Conservation (phyloP, 2,888 invertebrate species). For the Xanthia togata region DNA sequence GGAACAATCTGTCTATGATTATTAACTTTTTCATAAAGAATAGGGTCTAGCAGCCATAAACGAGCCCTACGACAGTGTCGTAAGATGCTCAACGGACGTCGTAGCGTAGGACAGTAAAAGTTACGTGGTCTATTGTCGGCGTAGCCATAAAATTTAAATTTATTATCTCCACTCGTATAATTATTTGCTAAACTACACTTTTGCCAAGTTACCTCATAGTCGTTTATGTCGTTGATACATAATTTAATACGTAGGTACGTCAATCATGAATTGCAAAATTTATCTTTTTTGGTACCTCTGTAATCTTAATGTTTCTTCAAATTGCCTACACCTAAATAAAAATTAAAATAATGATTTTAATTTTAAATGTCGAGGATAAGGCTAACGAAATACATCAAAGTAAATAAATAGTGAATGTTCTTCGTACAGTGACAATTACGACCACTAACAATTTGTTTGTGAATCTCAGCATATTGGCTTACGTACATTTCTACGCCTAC, state of each 20-base stretch:
- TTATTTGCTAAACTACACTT: constrained; percentile 63
- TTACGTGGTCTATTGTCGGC: constrained; percentile 61
- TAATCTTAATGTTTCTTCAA: constrained; percentile 42
- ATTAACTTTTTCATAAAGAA: neutral
- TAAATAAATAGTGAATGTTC: constrained; percentile 33
- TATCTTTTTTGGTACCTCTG: constrained; percentile 33
- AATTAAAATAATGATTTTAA: constrained; percentile 18
- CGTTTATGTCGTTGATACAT: constrained; percentile 53
- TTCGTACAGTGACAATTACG: constrained; percentile 18
- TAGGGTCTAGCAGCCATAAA: constrained; percentile 22
- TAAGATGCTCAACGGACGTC: constrained; percentile 42
- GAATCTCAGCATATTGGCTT: neutral
- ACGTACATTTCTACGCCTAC: constrained; percentile 9
- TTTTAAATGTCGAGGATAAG: constrained; percentile 43
- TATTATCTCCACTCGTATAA: constrained; percentile 62
- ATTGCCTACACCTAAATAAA: constrained; percentile 38
- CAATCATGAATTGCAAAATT: constrained; percentile 55
- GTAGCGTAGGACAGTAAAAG: constrained; percentile 55
- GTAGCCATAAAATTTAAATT: constrained; percentile 59
- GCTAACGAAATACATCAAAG: constrained; percentile 29
- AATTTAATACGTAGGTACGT: constrained; percentile 47
- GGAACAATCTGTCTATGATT: neutral
- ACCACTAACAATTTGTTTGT: constrained; percentile 20
- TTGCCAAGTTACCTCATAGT: constrained; percentile 56
- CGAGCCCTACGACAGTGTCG: constrained; percentile 46